Conservation (phyloP, 2,113 vertebrate species). For the Hystrix brachyura region DNA sequence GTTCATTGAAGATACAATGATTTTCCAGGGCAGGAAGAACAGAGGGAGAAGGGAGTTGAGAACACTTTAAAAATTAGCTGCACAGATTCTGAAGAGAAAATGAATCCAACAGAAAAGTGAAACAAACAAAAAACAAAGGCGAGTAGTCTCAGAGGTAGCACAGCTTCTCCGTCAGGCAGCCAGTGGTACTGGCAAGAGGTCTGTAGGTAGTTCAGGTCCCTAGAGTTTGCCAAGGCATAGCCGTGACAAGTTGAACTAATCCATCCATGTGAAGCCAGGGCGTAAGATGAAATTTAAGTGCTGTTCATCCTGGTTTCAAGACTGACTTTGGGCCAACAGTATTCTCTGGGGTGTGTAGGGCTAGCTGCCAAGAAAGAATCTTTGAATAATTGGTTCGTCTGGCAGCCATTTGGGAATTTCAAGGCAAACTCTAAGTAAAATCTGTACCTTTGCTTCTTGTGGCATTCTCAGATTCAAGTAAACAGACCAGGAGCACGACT, state of each 20-base stretch:
- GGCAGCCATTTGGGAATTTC: background rate
- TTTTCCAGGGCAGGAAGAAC: background rate
- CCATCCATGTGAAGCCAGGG: background rate
- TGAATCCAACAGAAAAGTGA: background rate
- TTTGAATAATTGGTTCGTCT: background rate
- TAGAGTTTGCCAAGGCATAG: background rate
- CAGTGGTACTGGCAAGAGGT: background rate
- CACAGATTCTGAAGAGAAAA: background rate
- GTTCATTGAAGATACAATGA: background rate
- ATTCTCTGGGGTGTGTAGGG: background rate
- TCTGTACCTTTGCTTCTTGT: background rate
- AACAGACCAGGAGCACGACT: background rate
- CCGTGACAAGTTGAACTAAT: background rate
- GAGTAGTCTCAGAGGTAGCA: rapidly evolving
- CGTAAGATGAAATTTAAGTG: background rate
- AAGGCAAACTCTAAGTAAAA: slow-evolving; percentile 12
- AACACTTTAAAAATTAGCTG: background rate
- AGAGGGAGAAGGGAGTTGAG: background rate
- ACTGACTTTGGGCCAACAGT: background rate
- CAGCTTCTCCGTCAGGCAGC: background rate
- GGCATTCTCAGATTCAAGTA: background rate
- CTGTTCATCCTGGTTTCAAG: background rate
- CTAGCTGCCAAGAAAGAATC: background rate
- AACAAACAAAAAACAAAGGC: background rate
- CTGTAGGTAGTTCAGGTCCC: background rate